Evolutionary conservation across 2,113 vertebrate genomes (phyloP).

Genomic region (Uria aalge): DNA sequence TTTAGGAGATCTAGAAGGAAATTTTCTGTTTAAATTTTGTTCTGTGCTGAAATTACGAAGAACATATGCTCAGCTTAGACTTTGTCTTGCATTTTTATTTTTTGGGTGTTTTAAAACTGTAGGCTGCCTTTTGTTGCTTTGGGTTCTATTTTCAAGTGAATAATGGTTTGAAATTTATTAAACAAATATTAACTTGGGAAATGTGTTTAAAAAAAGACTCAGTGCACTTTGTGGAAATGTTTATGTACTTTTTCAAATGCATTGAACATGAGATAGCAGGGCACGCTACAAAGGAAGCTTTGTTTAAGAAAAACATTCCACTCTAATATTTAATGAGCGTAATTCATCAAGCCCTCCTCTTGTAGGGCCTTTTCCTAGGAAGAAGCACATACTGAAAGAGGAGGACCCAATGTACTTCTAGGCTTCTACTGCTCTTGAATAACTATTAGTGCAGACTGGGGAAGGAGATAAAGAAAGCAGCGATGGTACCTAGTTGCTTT

Average conservation of each 20-base stretch:
- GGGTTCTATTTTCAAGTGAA: neutral
- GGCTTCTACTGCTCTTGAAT: neutral
- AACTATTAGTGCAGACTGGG: neutral
- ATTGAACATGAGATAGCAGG: neutral
- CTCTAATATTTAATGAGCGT: neutral
- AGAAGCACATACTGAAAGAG: neutral
- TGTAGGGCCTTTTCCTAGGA: neutral
- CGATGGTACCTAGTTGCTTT: neutral
- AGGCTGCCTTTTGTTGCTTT: neutral
- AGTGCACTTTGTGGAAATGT: neutral
- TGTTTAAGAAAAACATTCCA: neutral
- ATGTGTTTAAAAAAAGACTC: neutral
- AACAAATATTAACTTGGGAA: neutral
- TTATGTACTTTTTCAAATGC: conserved; percentile 17
- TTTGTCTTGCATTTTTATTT: neutral
- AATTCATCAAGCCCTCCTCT: neutral
- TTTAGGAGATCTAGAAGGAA: neutral
- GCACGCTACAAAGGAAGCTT: conserved; percentile 6
- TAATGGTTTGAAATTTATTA: neutral
- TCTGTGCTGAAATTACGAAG: neutral
- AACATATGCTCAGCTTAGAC: neutral
- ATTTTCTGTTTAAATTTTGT: neutral
- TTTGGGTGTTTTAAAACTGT: neutral
- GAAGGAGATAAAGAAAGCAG: neutral
- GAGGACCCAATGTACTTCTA: neutral